phyloP scores from a whole-genome alignment of 2,113 vertebrate species.

The Uropsilus gracilis region DNA sequence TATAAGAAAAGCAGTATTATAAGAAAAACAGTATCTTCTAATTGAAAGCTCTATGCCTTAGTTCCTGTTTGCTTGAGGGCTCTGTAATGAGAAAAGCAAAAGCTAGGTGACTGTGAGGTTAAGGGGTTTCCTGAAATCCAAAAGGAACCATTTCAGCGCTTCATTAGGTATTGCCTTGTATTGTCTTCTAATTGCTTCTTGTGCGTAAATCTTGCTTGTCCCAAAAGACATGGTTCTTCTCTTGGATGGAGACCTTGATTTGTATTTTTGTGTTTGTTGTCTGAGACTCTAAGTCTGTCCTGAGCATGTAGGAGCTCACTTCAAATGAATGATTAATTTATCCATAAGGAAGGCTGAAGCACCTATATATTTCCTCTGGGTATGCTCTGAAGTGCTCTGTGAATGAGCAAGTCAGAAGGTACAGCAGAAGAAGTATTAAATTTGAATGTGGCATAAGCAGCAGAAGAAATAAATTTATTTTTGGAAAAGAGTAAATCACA shows the following conservation, averaged over 20 bases:
- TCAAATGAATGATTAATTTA: background rate
- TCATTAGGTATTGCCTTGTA: constrained; percentile 7
- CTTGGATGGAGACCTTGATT: background rate
- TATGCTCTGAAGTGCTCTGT: background rate
- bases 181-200: constrained; percentile 69
- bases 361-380: background rate
- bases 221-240: constrained; percentile 40
- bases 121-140: constrained; percentile 48
- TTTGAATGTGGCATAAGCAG: background rate
- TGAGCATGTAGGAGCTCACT: background rate
- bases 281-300: background rate
- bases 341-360: background rate
- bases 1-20: constrained; percentile 18
- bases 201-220: constrained; percentile 36
- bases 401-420: background rate
- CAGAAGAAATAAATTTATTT: background rate
- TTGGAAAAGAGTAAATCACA: background rate
- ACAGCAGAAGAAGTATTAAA: background rate
- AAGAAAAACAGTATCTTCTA: constrained; percentile 26
- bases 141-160: background rate
- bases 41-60: constrained; percentile 38
- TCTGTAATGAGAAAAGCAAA: constrained; percentile 57
- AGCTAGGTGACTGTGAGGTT: background rate
- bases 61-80: constrained; percentile 66
- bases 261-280: background rate